phyloP scores from a whole-genome alignment of 1,140 invertebrate species.

The Lysiphlebus fabarum region DNA sequence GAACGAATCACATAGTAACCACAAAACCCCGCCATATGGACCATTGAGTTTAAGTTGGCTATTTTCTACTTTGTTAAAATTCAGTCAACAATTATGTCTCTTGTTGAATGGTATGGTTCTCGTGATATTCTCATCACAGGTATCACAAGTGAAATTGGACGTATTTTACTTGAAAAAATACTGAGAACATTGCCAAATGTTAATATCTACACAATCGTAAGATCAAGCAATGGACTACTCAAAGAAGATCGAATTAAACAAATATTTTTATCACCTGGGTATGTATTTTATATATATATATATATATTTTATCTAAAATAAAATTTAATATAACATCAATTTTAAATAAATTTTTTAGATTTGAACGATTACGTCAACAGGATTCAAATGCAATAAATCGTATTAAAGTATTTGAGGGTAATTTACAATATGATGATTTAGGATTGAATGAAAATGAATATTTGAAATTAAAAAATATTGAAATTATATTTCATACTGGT shows the following conservation, averaged over 20 bases:
- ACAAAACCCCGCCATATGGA: background rate
- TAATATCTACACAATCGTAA: conserved; percentile 32
- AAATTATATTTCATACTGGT: conserved; percentile 36
- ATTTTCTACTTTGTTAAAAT: background rate
- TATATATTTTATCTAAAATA: conserved; percentile 5
- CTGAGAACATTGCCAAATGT: conserved; percentile 34
- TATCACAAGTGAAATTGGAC: conserved; percentile 41
- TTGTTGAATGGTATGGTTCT: conserved; percentile 40
- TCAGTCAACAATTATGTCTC: conserved; percentile 40
- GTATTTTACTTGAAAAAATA: conserved; percentile 39
- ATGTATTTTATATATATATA: conserved; percentile 24
- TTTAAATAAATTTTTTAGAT: conserved; percentile 28
- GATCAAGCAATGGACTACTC: conserved; percentile 27
- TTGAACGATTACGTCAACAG: conserved; percentile 36
- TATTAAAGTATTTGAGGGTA: conserved; percentile 37
- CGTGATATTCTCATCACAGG: conserved; percentile 41
- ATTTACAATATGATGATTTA: conserved; percentile 36
- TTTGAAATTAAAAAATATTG: conserved; percentile 30
- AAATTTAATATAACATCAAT: conserved; percentile 1
- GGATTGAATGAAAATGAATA: conserved; percentile 26
- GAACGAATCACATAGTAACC: conserved; percentile 3
- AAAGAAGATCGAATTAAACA: conserved; percentile 37
- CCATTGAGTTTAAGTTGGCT: background rate
- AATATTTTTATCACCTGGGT: conserved; percentile 39
- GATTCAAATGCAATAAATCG: conserved; percentile 33